These are phyloP conservation scores for Griposia aprilina DNA, from an alignment of 2,888 invertebrate genomes.

Conservation along the genomic window DNA sequence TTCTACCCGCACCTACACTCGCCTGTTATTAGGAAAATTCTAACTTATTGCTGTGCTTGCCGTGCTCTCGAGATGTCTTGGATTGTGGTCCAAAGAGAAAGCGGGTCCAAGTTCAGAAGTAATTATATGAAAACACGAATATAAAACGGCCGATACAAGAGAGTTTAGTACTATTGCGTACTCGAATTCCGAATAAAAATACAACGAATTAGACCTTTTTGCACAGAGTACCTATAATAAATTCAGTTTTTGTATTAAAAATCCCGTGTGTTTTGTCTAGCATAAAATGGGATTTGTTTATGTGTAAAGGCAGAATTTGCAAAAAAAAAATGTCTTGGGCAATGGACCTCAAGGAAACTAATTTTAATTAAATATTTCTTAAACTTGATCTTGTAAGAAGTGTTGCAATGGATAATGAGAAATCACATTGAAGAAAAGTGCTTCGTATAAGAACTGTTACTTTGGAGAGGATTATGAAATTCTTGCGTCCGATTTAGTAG, in stretches of 20 bases:
- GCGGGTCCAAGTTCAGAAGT: not conserved
- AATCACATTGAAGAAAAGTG: not conserved
- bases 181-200: not conserved
- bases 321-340: not conserved
- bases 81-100: constrained; percentile 46
- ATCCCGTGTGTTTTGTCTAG: not conserved
- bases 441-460: not conserved
- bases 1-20: constrained; percentile 65
- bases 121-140: not conserved
- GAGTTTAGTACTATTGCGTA: not conserved
- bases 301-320: not conserved
- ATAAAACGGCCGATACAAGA: not conserved
- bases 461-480: not conserved
- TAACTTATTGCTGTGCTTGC: constrained; percentile 85
- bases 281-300: not conserved
- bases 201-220: not conserved
- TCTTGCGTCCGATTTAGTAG: not conserved
- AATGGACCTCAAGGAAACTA: not conserved
- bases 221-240: not conserved
- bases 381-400: not conserved
- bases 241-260: not conserved
- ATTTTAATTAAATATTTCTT: not conserved
- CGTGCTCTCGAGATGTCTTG: constrained; percentile 72
- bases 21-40: constrained; percentile 86
- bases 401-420: not conserved